Conservation (phyloP, 2,113 vertebrate species). For the Tetrax tetrax region DNA sequence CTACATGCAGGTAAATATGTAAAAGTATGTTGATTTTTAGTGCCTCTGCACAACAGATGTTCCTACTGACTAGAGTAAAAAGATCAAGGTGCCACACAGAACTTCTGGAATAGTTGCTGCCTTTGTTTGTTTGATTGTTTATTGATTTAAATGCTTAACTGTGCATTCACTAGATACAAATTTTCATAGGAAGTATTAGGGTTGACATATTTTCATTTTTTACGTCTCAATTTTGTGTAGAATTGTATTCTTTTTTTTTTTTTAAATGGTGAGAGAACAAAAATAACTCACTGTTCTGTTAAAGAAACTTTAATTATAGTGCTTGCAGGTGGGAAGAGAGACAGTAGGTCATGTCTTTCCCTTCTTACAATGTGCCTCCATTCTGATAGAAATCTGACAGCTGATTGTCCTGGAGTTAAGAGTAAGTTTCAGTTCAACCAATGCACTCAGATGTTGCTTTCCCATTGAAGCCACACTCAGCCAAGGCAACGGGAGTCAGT, state of each 20-base stretch:
- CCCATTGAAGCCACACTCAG: neutral
- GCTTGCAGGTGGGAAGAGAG: conserved; percentile 35
- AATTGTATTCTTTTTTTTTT: neutral
- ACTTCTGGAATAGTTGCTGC: neutral
- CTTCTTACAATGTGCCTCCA: neutral
- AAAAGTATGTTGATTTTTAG: neutral
- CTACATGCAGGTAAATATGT: neutral
- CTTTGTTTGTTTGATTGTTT: neutral
- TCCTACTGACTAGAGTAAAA: neutral
- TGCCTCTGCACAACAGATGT: neutral
- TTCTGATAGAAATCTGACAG: conserved; percentile 51
- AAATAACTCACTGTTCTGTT: conserved; percentile 6
- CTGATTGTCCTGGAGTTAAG: conserved; percentile 4
- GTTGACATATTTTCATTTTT: neutral
- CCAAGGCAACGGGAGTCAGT: conserved; percentile 37
- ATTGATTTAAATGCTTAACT: neutral
- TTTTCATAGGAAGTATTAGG: neutral
- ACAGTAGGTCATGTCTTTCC: conserved; percentile 20
- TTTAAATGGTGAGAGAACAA: neutral
- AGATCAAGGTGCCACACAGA: neutral
- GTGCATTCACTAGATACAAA: rapidly evolving
- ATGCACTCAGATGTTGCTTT: neutral
- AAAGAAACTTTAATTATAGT: conserved; percentile 37
- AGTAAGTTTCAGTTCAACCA: neutral
- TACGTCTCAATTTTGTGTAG: neutral